phyloP scores from a whole-genome alignment of 2,113 vertebrate species.

The Notarius quadriscutis region DNA sequence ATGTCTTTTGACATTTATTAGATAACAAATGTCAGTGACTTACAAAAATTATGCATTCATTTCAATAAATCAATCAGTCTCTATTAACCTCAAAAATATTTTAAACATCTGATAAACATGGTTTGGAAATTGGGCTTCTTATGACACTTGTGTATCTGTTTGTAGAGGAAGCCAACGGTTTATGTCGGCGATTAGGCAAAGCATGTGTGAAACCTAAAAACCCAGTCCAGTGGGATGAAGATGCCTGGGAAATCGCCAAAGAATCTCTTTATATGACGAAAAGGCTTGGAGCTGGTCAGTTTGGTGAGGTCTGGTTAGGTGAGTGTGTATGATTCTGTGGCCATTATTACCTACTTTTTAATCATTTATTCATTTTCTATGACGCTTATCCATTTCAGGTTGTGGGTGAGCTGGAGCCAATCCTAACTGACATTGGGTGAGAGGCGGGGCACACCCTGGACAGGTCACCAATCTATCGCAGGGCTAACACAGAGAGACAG shows the following conservation, averaged over 20 bases:
- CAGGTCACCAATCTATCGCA: too few relatives aligned
- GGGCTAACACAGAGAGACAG: too few relatives aligned
- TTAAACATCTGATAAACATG: not conserved
- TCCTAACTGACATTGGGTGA: too few relatives aligned
- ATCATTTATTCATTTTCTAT: too few relatives aligned
- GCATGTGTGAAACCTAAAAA: constrained; percentile 84
- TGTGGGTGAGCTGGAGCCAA: too few relatives aligned
- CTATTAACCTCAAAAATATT: not conserved
- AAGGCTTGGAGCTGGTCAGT: constrained; percentile 93
- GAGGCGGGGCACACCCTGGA: too few relatives aligned
- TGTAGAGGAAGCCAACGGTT: constrained; percentile 83
- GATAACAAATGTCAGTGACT: not conserved
- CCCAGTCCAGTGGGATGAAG: constrained; percentile 93
- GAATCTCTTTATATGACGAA: constrained; percentile 90
- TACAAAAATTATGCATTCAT: not conserved
- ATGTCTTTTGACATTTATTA: not conserved
- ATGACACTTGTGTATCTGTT: not conserved
- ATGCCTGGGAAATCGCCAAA: constrained; percentile 94
- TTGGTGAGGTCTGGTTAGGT: constrained; percentile 99
- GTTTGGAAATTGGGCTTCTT: not conserved
- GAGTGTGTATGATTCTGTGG: constrained; percentile 63
- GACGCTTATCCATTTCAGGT: too few relatives aligned
- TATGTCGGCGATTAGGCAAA: constrained; percentile 85
- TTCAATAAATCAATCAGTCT: not conserved
- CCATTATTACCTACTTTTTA: not conserved